These are phyloP conservation scores for Formicarius rufipectus DNA, from an alignment of 2,113 vertebrate genomes.

Conservation along the genomic window DNA sequence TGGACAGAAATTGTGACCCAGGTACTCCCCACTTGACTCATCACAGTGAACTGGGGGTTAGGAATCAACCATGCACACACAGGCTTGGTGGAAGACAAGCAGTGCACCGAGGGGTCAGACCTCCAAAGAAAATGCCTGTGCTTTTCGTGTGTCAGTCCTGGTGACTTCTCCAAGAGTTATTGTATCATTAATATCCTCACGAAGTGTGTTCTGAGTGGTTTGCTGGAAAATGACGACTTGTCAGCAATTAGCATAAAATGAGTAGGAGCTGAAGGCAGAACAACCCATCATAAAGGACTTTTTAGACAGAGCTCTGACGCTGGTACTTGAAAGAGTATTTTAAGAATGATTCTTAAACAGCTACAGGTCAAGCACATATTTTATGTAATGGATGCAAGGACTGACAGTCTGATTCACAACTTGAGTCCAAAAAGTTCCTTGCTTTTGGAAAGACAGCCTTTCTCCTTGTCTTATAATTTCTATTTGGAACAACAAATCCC, in stretches of 20 bases:
- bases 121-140: not conserved
- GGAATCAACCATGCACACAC: not conserved
- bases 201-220: not conserved
- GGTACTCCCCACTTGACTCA: not conserved
- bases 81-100: not conserved
- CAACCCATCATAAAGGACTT: not conserved
- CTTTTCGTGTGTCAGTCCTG: not conserved
- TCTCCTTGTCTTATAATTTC: not conserved
- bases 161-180: not conserved
- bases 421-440: not conserved
- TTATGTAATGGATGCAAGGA: not conserved
- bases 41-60: not conserved
- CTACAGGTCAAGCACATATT: not conserved
- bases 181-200: not conserved
- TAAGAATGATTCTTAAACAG: not conserved
- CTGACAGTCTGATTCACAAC: not conserved
- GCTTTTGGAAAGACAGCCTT: not conserved
- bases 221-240: constrained; percentile 30
- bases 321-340: constrained; percentile 1
- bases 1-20: not conserved
- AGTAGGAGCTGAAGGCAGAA: not conserved
- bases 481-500: not conserved
- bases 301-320: not conserved
- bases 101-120: not conserved
- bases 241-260: constrained; percentile 19